phyloP scores from a whole-genome alignment of 2,113 vertebrate species.

The Channa maculata region DNA sequence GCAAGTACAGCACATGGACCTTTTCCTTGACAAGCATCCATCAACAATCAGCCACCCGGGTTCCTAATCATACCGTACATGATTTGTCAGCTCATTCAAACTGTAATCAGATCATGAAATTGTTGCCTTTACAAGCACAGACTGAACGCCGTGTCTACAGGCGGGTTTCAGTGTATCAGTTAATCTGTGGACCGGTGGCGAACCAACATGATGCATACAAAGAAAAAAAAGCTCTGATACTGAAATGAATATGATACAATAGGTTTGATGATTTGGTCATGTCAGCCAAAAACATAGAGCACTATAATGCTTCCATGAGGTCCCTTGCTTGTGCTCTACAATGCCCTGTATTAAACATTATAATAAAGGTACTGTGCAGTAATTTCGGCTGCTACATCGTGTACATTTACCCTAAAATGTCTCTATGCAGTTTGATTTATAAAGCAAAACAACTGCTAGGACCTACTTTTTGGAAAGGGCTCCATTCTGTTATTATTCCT shows the following conservation, averaged over 20 bases:
- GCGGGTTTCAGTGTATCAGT: neutral
- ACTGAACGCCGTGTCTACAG: neutral
- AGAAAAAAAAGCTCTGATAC: neutral
- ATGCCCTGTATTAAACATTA: too few relatives aligned
- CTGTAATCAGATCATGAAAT: slow-evolving; percentile 29
- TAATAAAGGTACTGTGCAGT: neutral
- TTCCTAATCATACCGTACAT: slow-evolving; percentile 5
- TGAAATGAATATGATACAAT: neutral
- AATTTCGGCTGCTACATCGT: neutral
- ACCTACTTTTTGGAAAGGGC: slow-evolving; percentile 20
- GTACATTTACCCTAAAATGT: neutral
- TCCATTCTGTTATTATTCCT: slow-evolving; percentile 44
- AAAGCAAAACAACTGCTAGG: slow-evolving; percentile 37
- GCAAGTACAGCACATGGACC: neutral
- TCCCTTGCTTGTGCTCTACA: too few relatives aligned
- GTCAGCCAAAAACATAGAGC: neutral
- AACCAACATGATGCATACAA: slow-evolving; percentile 7
- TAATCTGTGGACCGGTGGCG: neutral
- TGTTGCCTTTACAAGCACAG: slow-evolving; percentile 16
- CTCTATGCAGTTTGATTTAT: slow-evolving; percentile 9
- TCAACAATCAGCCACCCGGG: slow-evolving; percentile 23
- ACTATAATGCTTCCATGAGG: neutral
- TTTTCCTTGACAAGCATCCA: slow-evolving; percentile 20
- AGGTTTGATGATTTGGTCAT: slow-evolving; percentile 4
- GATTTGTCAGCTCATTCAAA: slow-evolving; percentile 8